phyloP scores from a whole-genome alignment of 30 jellyfish, hydroid and myxozoan genomes.

The Aurelia aurita complex sp. Pacific region DNA sequence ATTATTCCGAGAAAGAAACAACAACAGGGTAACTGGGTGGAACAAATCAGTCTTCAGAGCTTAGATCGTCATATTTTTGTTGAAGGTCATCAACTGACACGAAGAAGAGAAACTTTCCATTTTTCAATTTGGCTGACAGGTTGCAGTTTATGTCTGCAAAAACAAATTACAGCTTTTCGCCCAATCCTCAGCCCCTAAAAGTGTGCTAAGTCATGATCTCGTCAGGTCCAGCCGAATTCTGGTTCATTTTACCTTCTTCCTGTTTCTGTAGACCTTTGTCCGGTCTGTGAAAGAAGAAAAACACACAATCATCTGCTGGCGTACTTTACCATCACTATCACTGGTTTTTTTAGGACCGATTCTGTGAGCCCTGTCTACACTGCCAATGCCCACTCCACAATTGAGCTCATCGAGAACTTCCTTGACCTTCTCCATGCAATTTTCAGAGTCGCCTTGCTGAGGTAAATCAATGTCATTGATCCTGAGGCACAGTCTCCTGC shows the following conservation, averaged over 20 bases:
- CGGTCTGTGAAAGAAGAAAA: constrained; percentile 26
- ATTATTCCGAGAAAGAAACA: too few species aligned
- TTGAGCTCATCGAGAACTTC: too few species aligned
- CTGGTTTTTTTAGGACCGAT: neutral
- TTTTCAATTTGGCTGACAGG: constrained; percentile 28
- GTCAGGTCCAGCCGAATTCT: constrained; percentile 10
- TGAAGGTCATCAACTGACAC: neutral
- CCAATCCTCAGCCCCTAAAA: constrained; percentile 7
- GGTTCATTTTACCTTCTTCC: neutral
- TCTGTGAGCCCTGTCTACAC: too few species aligned
- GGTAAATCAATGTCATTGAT: too few species aligned
- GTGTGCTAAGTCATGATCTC: constrained; percentile 14
- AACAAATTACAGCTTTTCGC: constrained; percentile 10
- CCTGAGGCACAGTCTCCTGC: constrained; percentile 16
- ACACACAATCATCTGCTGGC: constrained; percentile 17
- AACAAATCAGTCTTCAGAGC: too few species aligned
- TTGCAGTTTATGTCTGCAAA: constrained; percentile 46
- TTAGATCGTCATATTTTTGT: too few species aligned
- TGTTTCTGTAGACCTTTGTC: constrained; percentile 13
- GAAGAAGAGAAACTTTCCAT: constrained; percentile 12
- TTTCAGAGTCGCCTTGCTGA: too few species aligned
- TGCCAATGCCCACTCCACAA: too few species aligned
- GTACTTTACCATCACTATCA: constrained; percentile 7
- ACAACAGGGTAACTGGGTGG: too few species aligned
- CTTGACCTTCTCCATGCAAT: too few species aligned